A percentile compares a stretch with the other conserved stretches of the same genome.
Conservation (phyloP, 2,113 vertebrate genomes). For the Ramphastos sulfuratus region DNA sequence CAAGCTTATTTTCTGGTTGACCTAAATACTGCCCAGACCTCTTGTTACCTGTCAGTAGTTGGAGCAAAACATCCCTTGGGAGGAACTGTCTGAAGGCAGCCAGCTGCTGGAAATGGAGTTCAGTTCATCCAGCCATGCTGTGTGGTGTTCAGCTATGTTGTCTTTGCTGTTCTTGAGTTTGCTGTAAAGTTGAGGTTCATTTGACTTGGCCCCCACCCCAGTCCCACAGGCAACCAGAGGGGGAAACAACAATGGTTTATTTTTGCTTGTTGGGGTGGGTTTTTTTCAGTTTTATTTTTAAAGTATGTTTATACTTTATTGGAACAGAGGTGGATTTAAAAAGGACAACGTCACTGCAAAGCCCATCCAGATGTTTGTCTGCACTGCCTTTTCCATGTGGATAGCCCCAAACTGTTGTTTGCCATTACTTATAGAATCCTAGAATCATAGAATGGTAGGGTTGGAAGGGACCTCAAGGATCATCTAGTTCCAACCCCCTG, state of each 20-base stretch:
- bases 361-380: background rate
- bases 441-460: too few species aligned
- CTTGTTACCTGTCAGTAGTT: background rate
- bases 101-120: background rate
- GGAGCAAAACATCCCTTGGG: background rate
- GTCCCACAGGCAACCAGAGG: background rate
- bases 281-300: background rate
- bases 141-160: background rate
- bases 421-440: background rate
- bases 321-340: background rate
- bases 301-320: background rate
- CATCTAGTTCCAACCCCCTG: too few species aligned
- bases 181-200: background rate
- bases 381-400: background rate
- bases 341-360: background rate
- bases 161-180: background rate
- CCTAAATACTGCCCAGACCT: background rate
- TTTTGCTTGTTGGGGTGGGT: background rate
- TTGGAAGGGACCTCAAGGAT: too few species aligned
- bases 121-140: rapidly evolving
- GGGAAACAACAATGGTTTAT: background rate
- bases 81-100: background rate
- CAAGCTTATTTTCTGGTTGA: background rate
- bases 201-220: background rate
- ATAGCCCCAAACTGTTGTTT: background rate